A percentile compares a stretch with the other conserved stretches of the same genome.
phyloP scores from a whole-genome alignment of 2,888 invertebrate genomes.

The Morpho deidamia region DNA sequence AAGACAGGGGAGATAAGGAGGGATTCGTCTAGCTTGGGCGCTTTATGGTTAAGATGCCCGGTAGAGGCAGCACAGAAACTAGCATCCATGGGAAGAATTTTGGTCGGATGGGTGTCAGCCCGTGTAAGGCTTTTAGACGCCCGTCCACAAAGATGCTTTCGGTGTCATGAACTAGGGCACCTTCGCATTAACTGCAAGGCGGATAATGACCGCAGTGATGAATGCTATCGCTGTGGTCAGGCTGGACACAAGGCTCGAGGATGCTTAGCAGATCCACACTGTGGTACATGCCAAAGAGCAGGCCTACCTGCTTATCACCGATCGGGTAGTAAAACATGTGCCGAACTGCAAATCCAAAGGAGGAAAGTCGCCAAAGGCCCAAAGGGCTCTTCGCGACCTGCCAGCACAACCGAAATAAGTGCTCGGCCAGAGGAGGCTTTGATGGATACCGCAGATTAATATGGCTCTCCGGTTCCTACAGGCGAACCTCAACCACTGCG shows the following conservation, averaged over 20 bases:
- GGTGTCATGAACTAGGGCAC: constrained; percentile 19
- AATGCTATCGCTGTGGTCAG: too few species aligned
- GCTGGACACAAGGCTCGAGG: constrained; percentile 15
- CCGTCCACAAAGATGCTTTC: constrained; percentile 13
- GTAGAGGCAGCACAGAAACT: constrained; percentile 15
- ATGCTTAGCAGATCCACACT: constrained; percentile 3
- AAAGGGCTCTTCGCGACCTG: too few species aligned
- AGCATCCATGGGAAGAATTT: not conserved
- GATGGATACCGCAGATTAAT: too few species aligned
- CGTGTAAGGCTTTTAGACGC: constrained; percentile 5
- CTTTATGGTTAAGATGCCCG: constrained; percentile 5
- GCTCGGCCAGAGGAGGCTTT: too few species aligned
- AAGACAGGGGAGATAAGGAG: not conserved
- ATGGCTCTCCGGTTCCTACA: too few species aligned
- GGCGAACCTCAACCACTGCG: too few species aligned
- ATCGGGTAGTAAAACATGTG: not conserved
- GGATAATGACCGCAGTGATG: constrained; percentile 6
- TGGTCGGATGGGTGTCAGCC: constrained; percentile 10
- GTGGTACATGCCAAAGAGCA: constrained; percentile 7
- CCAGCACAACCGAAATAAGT: too few species aligned
- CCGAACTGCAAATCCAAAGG: not conserved
- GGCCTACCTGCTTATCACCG: constrained; percentile 2
- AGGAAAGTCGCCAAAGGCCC: not conserved
- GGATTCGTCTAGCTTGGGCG: not conserved
- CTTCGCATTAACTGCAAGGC: constrained; percentile 6